Percentiles rank a stretch among this genome's conserved stretches.
Evolutionary conservation across 2,113 vertebrate species (phyloP).

Genomic region (Phrynocephalus versicolor): DNA sequence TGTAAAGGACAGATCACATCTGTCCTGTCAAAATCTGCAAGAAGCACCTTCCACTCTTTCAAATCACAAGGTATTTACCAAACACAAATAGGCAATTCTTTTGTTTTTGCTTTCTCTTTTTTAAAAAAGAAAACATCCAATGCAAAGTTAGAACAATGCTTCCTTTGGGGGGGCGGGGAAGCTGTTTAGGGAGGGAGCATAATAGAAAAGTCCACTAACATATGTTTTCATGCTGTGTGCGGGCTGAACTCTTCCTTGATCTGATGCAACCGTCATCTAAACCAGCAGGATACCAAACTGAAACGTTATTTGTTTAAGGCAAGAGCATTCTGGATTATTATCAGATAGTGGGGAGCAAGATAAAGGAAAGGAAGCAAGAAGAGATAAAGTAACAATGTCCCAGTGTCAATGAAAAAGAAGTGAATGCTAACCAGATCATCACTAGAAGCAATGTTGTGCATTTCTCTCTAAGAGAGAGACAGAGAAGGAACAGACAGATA

Average conservation of each 20-base stretch:
- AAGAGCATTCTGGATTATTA: background rate
- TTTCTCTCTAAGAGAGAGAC: too few species aligned
- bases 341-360: background rate
- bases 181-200: background rate
- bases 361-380: background rate
- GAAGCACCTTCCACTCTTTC: background rate
- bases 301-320: background rate
- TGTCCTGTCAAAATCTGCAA: background rate
- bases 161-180: too few species aligned
- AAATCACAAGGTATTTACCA: background rate
- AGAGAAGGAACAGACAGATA: background rate
- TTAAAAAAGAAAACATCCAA: background rate
- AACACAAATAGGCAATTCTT: background rate
- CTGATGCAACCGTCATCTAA: constrained; percentile 8
- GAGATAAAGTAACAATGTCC: background rate
- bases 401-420: background rate
- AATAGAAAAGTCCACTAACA: background rate
- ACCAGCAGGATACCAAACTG: constrained; percentile 14
- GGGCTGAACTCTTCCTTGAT: constrained; percentile 4
- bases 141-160: constrained; percentile 6
- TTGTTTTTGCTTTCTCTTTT: background rate
- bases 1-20: background rate
- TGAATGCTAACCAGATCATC: background rate
- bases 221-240: constrained; percentile 19
- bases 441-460: background rate